Evolutionary conservation across 2,888 invertebrate genomes (phyloP).

Genomic region (Agriotes lineatus): DNA sequence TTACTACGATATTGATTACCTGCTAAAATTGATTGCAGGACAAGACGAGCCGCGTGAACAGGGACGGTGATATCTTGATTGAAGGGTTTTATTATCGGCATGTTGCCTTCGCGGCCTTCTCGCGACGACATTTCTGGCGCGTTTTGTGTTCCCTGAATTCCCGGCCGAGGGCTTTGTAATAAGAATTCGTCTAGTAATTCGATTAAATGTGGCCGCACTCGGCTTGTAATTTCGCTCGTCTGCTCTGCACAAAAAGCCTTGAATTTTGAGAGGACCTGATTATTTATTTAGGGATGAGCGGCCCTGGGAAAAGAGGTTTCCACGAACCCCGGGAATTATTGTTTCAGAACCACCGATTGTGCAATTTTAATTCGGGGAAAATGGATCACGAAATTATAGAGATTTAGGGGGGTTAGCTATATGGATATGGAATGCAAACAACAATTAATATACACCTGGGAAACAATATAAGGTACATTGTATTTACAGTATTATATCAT

Average conservation of each 20-base stretch:
- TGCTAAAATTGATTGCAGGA: constrained; percentile 31
- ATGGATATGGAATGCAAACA: too few species aligned
- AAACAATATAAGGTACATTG: too few species aligned
- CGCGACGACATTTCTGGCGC: background rate
- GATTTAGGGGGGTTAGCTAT: too few species aligned
- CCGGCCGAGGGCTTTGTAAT: background rate
- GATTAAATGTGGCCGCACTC: background rate
- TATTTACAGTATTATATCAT: too few species aligned
- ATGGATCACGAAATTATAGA: background rate
- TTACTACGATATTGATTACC: constrained; percentile 34
- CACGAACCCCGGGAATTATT: background rate
- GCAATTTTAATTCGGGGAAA: constrained; percentile 1
- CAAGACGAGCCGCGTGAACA: constrained; percentile 22
- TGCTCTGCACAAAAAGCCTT: background rate
- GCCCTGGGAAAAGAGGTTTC: background rate
- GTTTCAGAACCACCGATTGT: background rate
- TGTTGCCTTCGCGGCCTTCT: constrained; percentile 3
- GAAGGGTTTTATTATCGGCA: constrained; percentile 19
- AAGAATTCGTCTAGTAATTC: background rate
- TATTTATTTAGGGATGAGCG: background rate
- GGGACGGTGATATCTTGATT: constrained; percentile 26
- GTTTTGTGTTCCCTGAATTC: background rate
- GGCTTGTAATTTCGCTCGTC: background rate
- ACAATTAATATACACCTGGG: too few species aligned
- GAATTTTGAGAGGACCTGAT: background rate